Evolutionary conservation across 2,113 vertebrate species (phyloP), one percentile per base, ranked within the genome.

Genomic region (Dascyllus trimaculatus): DNA sequence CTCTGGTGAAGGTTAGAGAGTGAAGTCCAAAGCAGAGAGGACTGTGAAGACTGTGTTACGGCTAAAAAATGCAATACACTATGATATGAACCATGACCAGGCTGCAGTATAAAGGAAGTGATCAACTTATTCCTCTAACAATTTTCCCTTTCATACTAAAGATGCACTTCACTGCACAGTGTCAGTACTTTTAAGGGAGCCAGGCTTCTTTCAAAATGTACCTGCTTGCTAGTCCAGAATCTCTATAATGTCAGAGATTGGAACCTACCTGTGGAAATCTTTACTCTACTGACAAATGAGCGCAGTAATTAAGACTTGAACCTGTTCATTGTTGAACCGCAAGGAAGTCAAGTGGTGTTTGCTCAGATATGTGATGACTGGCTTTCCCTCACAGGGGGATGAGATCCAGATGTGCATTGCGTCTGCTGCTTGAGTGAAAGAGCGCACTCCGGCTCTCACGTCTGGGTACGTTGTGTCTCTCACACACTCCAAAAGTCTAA

Each of bases 381-480:
- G 70, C 59, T 40, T 75, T 52, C 26, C 70, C 62, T 80, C 70
- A 64, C 29, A 56, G 29, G 24, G 21, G 69, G 82, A 92, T 90
- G 80, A 87, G 82, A 89, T 90, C 82, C 92, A 93, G 89, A 93
- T 93, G 90, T 92, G 64, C 24, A 46, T 38, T 83, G 65, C 71
- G 78, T 89, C 74, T 68, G 72, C 73, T 78, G 43, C 65, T 38
- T 26, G 52, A 78, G 57, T 59, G 56, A 74, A 80, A 61, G 64
- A 73, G 72, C 73, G 52, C 29, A 80, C 43, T 65, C 15, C 57
- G 71, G 43, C 48, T 56, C 61, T 57, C 43, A 51, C 43, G 48
- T 70, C 57, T 71, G 66, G 78, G 75, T 80, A 84, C 25, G 5
- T 51, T 48, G 45, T 57, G 66, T 56, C 61, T 82, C 61, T 81